Percentiles rank a stretch among this genome's conserved stretches.
These are phyloP conservation scores for Thunnus albacares DNA, from an alignment of 2,797 vertebrate species.

Conservation along the genomic window DNA sequence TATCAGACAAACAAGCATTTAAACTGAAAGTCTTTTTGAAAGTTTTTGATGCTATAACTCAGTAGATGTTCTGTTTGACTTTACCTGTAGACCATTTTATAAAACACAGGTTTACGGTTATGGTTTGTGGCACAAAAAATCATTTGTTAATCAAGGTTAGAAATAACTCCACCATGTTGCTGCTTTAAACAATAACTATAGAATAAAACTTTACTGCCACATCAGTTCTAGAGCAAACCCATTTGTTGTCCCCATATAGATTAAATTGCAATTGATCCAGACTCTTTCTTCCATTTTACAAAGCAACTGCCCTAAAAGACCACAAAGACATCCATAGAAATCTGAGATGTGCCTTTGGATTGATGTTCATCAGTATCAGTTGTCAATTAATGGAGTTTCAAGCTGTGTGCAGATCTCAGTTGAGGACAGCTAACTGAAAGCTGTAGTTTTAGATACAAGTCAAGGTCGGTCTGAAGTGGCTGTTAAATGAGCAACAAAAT, in stretches of 20 bases:
- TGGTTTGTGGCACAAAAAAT: not conserved
- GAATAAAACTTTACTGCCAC: conserved; percentile 20
- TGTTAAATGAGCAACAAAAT: conserved; percentile 30
- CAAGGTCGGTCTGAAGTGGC: not conserved
- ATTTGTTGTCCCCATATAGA: conserved; percentile 53
- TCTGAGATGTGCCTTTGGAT: conserved; percentile 15
- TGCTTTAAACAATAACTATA: conserved; percentile 19
- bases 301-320: conserved; percentile 21
- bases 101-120: not conserved
- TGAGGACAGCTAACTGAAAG: conserved; percentile 9
- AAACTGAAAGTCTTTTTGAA: not conserved
- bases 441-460: conserved; percentile 5
- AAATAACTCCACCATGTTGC: conserved; percentile 6
- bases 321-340: conserved; percentile 13
- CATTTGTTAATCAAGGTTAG: conserved; percentile 12
- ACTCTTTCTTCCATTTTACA: conserved; percentile 29
- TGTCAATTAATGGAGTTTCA: conserved; percentile 14
- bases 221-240: conserved; percentile 26
- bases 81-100: no score
- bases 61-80: not conserved
- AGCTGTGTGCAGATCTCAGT: conserved; percentile 15
- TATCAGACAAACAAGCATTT: not conserved
- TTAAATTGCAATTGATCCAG: conserved; percentile 41
- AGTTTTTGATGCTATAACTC: not conserved
- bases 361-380: conserved; percentile 9